Conservation (phyloP, 2,113 vertebrate species). For the Brachionichthys hirsutus region DNA sequence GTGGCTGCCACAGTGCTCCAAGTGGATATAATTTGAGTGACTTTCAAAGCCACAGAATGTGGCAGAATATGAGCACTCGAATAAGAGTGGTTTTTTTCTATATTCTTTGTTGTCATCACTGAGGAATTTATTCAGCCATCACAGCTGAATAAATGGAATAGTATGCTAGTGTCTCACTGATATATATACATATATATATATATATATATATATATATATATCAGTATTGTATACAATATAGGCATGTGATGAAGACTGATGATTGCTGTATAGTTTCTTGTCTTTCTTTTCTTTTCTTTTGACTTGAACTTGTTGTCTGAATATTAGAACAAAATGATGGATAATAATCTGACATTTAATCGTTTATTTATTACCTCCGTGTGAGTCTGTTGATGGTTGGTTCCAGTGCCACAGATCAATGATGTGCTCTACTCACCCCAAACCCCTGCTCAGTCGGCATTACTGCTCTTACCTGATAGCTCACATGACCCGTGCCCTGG, state of each 20-base stretch:
- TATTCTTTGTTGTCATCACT: conserved; percentile 22
- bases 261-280: too few species aligned
- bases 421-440: too few species aligned
- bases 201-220: too few species aligned
- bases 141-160: conserved; percentile 41
- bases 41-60: conserved; percentile 52
- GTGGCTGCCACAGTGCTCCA: conserved; percentile 37
- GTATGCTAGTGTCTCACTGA: conserved; percentile 38
- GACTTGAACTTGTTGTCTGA: background rate
- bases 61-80: conserved; percentile 36
- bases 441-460: too few species aligned
- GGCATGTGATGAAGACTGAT: too few species aligned
- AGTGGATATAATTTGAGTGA: conserved; percentile 59
- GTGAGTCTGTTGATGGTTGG: too few species aligned
- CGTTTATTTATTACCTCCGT: too few species aligned
- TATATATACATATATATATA: conserved; percentile 33
- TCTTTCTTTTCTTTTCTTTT: background rate
- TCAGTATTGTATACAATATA: too few species aligned
- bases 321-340: conserved; percentile 17
- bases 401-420: too few species aligned
- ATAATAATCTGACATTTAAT: background rate
- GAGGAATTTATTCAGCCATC: conserved; percentile 55
- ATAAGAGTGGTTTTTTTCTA: background rate
- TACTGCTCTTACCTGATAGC: too few species aligned
- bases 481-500: too few species aligned